Conservation (phyloP, 1,140 invertebrate genomes). For the Globodera rostochiensis region DNA sequence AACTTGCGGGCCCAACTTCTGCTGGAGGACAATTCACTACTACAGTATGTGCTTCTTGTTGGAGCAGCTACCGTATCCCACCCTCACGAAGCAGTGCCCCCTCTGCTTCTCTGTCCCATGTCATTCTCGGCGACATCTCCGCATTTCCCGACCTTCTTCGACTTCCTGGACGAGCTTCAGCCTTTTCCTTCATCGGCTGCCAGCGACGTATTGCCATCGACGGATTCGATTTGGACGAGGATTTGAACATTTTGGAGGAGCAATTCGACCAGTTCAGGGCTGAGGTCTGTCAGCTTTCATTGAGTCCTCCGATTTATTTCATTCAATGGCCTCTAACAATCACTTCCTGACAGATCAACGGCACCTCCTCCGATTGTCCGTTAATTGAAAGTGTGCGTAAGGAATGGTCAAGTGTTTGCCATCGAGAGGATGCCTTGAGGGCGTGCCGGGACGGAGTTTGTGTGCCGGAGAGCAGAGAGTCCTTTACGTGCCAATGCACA, state of each 20-base stretch:
- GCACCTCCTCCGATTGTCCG: not conserved
- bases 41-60: not conserved
- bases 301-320: not conserved
- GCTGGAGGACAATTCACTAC: not conserved
- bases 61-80: not conserved
- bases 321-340: not conserved
- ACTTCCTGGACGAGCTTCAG: not conserved
- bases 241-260: not conserved
- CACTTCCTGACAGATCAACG: not conserved
- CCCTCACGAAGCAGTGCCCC: not conserved
- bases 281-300: not conserved
- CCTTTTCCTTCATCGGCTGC: not conserved
- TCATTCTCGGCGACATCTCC: slow-evolving; percentile 1
- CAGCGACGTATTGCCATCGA: slow-evolving; percentile 7
- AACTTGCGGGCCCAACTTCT: not conserved
- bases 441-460: not conserved
- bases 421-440: not conserved
- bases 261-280: not conserved
- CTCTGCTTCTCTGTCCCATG: not conserved
- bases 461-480: not conserved
- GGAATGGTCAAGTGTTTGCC: not conserved
- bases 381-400: not conserved
- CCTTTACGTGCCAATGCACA: not conserved
- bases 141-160: not conserved
- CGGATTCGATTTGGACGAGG: not conserved